A percentile compares a stretch with the other conserved stretches of the same genome.
Conservation (phyloP, 2,888 invertebrate species). For the Cryptus armator region DNA sequence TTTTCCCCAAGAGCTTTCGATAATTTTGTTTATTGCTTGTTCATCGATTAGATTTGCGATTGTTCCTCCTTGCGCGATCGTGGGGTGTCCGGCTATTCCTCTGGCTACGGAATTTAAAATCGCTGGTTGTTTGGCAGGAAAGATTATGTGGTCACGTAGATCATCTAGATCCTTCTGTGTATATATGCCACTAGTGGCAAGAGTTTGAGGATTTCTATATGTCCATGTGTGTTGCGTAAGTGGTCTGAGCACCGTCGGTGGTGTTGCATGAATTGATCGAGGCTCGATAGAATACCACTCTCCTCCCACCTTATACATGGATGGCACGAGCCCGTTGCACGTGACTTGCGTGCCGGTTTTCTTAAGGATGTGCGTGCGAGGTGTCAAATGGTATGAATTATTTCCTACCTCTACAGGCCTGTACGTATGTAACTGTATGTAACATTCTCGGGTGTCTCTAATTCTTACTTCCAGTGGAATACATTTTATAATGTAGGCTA, state of each 20-base stretch:
- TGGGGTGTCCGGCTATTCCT: constrained; percentile 20
- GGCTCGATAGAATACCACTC: constrained; percentile 53
- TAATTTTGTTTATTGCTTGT: constrained; percentile 29
- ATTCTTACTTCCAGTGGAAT: constrained; percentile 30
- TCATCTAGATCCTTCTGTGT: constrained; percentile 20
- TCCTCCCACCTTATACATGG: constrained; percentile 45
- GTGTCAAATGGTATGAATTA: constrained; percentile 65
- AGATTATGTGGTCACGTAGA: constrained; percentile 28
- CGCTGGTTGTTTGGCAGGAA: constrained; percentile 45
- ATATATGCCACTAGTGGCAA: neutral
- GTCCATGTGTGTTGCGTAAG: constrained; percentile 19
- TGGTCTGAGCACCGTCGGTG: neutral
- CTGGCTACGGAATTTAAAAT: constrained; percentile 39
- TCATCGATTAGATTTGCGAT: neutral
- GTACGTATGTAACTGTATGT: constrained; percentile 69
- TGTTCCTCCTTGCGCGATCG: constrained; percentile 15
- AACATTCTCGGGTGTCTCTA: constrained; percentile 62
- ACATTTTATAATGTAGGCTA: constrained; percentile 67
- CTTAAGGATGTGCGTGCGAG: constrained; percentile 65
- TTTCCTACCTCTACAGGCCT: constrained; percentile 67
- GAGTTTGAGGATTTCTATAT: neutral
- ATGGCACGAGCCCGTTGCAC: constrained; percentile 64
- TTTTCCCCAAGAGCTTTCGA: neutral
- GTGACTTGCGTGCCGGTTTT: constrained; percentile 57
- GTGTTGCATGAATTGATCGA: neutral